phyloP scores from a whole-genome alignment of 2,888 invertebrate species.

The Halictus quadricinctus region DNA sequence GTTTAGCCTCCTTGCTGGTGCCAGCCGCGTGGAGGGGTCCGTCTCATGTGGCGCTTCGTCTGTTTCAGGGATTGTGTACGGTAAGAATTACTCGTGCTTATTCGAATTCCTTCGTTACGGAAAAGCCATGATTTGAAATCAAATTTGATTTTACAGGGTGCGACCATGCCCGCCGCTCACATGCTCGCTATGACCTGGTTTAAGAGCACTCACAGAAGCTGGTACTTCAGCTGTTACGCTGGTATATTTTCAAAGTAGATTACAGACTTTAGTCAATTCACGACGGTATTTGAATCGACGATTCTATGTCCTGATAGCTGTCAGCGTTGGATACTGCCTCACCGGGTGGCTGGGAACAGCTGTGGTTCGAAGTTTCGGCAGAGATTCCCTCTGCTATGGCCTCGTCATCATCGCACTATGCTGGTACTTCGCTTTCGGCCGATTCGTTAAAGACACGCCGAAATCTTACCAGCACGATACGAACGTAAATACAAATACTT shows the following conservation, averaged over 20 bases:
- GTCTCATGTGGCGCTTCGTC: constrained; percentile 84
- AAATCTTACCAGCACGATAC: constrained; percentile 81
- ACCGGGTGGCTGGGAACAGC: constrained; percentile 84
- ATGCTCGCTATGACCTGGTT: constrained; percentile 86
- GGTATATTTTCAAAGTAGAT: constrained; percentile 75
- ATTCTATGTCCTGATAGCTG: constrained; percentile 78
- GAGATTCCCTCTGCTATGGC: constrained; percentile 84
- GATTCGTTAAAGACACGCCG: constrained; percentile 84
- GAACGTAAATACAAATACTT: constrained; percentile 72
- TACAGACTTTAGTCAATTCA: not conserved
- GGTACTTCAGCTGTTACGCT: constrained; percentile 85
- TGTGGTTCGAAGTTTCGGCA: constrained; percentile 83
- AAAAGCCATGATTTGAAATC: not conserved
- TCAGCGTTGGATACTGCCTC: constrained; percentile 84
- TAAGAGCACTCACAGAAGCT: constrained; percentile 84
- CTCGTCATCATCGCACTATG: constrained; percentile 82
- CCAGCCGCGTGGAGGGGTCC: constrained; percentile 85
- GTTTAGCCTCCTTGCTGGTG: constrained; percentile 83
- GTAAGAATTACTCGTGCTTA: constrained; percentile 74
- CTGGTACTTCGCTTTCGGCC: constrained; percentile 85
- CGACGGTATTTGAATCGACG: not conserved
- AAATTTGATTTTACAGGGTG: constrained; percentile 81
- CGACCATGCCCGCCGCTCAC: constrained; percentile 85
- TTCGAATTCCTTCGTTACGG: not conserved
- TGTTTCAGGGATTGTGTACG: constrained; percentile 85